These are phyloP conservation scores for Luffia ferchaultella DNA, from an alignment of 2,888 invertebrate species.

Conservation along the genomic window DNA sequence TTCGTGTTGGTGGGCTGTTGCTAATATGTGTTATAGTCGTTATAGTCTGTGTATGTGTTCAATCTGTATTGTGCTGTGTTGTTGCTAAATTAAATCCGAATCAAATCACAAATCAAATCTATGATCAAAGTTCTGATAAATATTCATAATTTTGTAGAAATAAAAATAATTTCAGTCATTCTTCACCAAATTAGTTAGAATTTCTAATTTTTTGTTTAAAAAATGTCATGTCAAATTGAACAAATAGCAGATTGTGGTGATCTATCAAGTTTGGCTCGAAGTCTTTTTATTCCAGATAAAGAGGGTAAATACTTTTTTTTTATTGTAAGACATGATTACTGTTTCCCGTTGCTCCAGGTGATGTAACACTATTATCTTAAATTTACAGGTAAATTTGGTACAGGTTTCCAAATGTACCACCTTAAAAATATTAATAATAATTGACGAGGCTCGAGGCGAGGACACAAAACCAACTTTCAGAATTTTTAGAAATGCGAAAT, in stretches of 20 bases:
- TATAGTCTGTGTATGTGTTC: slow-evolving; percentile 9
- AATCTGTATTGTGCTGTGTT: slow-evolving; percentile 8
- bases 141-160: no score
- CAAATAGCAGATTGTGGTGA: slow-evolving; percentile 69
- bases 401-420: neutral
- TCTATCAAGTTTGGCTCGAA: slow-evolving; percentile 64
- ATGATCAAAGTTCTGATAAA: no score
- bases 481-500: no score
- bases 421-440: neutral
- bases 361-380: neutral
- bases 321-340: neutral
- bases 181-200: no score
- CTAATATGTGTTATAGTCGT: no score
- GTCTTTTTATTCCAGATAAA: slow-evolving; percentile 62
- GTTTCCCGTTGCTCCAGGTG: neutral
- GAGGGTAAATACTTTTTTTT: slow-evolving; percentile 32
- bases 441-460: no score
- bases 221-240: slow-evolving; percentile 69
- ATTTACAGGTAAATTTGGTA: neutral
- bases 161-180: no score
- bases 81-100: slow-evolving; percentile 7
- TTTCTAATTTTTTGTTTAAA: neutral
- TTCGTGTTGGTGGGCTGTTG: no score
- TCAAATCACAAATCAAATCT: no score
- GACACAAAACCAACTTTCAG: no score